These are phyloP conservation scores for Nestor notabilis DNA, from an alignment of 2,113 vertebrate species.

Conservation along the genomic window DNA sequence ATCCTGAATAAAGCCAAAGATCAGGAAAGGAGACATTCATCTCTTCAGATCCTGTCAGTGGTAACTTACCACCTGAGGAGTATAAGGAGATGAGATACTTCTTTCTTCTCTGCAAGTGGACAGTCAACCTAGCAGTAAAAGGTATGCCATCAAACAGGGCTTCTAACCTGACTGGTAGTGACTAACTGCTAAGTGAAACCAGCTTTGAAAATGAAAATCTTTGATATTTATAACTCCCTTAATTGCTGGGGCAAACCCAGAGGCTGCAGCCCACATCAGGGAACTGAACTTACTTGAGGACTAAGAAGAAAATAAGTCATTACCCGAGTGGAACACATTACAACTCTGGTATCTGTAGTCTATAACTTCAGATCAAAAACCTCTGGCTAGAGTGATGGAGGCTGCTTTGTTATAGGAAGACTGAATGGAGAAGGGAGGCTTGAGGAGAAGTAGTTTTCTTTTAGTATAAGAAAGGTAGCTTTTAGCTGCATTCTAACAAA, in stretches of 20 bases:
- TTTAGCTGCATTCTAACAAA: constrained; percentile 20
- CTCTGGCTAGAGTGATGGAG: neutral
- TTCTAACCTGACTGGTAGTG: neutral
- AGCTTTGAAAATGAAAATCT: neutral
- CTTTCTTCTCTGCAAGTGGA: constrained; percentile 26
- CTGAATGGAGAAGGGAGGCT: neutral
- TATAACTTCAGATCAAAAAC: neutral
- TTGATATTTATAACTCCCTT: neutral
- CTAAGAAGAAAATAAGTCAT: neutral
- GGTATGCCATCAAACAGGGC: neutral
- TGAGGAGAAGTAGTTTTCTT: neutral
- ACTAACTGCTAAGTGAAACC: neutral
- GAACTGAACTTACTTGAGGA: neutral
- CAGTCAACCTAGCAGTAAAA: neutral
- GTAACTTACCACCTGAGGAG: neutral
- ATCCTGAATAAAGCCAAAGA: constrained; percentile 30
- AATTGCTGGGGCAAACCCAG: neutral
- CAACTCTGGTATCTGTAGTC: neutral
- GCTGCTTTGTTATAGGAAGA: neutral
- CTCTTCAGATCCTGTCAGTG: constrained; percentile 15
- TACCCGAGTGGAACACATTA: neutral
- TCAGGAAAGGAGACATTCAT: neutral
- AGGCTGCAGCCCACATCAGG: neutral
- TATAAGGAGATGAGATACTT: neutral
- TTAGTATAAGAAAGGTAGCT: neutral